Conservation (phyloP, 1,140 invertebrate species). For the Ladona fulva region DNA sequence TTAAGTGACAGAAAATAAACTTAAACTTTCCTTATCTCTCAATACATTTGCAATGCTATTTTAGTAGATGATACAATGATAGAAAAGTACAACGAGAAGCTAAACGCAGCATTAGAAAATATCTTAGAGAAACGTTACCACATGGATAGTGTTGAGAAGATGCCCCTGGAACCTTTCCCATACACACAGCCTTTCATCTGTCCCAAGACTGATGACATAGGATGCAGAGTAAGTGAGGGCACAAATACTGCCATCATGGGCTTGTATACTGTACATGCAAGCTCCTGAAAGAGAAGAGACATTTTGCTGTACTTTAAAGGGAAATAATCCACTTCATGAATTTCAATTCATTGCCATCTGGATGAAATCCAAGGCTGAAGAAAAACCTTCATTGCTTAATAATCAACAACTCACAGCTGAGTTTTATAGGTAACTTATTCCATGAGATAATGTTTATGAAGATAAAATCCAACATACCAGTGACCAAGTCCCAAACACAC, state of each 20-base stretch:
- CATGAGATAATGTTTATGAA: not conserved
- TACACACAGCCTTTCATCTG: constrained; percentile 83
- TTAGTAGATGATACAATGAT: no score
- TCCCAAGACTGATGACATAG: constrained; percentile 87
- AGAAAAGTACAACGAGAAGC: no score
- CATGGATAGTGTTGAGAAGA: constrained; percentile 66
- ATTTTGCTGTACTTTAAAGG: no score
- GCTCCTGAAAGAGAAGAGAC: constrained; percentile 54
- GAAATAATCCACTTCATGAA: no score
- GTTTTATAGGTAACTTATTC: no score
- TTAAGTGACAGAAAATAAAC: no score
- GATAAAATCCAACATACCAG: constrained; percentile 45
- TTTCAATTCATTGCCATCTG: no score
- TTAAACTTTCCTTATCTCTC: no score
- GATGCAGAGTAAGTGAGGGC: constrained; percentile 78
- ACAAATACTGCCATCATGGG: constrained; percentile 77
- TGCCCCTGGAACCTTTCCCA: constrained; percentile 94
- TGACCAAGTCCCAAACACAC: constrained; percentile 89
- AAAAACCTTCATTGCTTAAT: no score
- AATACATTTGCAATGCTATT: no score
- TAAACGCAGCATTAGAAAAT: not conserved
- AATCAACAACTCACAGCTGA: no score
- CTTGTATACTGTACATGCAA: constrained; percentile 84
- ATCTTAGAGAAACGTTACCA: constrained; percentile 35
- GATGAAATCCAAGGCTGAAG: no score